Evolutionary conservation across 64 coral and sea anemone genomes (phyloP), one percentile per base, ranked within the genome.

Genomic region (Montipora sp.): DNA sequence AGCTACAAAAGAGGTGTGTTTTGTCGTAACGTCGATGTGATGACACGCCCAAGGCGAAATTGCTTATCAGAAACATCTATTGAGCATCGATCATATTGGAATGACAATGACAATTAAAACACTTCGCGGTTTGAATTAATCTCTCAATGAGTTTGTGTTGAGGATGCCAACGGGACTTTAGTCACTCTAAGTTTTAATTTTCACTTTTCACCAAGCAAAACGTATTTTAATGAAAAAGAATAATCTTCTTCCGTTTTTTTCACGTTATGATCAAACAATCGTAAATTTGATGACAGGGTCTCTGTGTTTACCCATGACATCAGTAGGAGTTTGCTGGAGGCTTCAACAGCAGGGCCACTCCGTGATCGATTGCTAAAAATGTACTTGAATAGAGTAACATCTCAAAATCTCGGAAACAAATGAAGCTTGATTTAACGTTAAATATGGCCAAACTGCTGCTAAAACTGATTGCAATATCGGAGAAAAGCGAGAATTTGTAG

Each of bases 1-100:
- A 67, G 82, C 65, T 67, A 85, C 82, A 85, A 85, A 85, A 85
- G 82, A 85, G 65, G 50, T 71, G 82, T 85, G 82, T 85, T 85
- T 85, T 85, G 82, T 85, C 66, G 82, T 49, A 72, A 85, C 48
- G 65, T 48, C 71, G 82, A 63, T 66, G 47, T 85, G 71, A 85
- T 85, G 82, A 85, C 45, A 36, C 66, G 45, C 82, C 45, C 27
- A 1, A 22, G 82, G 61, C 6, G 18, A 50, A 85, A 49, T 70
- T 5, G 45, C 44, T 85, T 85, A 85, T 85, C 82, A 13, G 16
- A 50, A 24, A 13, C 45, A 85, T 85, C 82, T 20, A 85, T 69
- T 47, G 68, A 70, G 46, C 47, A 71, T 85, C 65, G 46, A 70
- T 85, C 60, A 85, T 27, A 18, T 12, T 70, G 59, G 47, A 70